Percentiles rank a stretch among this genome's conserved stretches.
Evolutionary conservation across 2,888 invertebrate species (phyloP).

Genomic region (Polydrusus pterygomalis): DNA sequence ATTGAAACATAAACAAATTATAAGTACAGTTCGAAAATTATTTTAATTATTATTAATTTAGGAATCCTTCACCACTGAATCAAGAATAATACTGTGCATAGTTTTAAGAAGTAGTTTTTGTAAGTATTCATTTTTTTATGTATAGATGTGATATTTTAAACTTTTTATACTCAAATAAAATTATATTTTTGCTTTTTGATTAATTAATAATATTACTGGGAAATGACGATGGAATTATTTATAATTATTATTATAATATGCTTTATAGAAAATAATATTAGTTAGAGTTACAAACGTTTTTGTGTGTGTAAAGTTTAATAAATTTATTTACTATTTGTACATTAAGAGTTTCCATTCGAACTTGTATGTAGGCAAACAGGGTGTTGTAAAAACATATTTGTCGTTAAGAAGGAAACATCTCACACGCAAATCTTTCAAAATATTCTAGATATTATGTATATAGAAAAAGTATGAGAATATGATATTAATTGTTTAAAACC

Average conservation of each 20-base stretch:
- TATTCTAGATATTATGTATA: constrained; percentile 29
- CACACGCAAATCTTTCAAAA: constrained; percentile 51
- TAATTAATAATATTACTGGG: no score
- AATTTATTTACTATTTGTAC: not conserved
- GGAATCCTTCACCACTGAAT: not conserved
- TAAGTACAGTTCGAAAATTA: no score
- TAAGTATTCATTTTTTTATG: no score
- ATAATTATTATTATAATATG: no score
- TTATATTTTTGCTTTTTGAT: no score
- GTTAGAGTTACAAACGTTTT: no score
- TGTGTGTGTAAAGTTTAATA: not conserved
- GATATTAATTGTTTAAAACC: constrained; percentile 4
- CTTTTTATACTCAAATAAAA: no score
- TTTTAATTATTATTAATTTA: not conserved
- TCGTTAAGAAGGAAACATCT: constrained; percentile 41
- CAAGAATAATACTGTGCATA: not conserved
- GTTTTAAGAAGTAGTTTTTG: no score
- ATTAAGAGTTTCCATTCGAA: not conserved
- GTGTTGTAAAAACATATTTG: constrained; percentile 41
- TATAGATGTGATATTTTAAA: no score
- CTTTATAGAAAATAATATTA: no score
- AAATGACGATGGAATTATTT: no score
- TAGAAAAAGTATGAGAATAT: constrained; percentile 6
- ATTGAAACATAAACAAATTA: no score
- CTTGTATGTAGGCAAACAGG: constrained; percentile 42